Evolutionary conservation across 1,140 invertebrate species (phyloP), one percentile per base, ranked within the genome.

Genomic region (Pogonomyrmex barbatus): DNA sequence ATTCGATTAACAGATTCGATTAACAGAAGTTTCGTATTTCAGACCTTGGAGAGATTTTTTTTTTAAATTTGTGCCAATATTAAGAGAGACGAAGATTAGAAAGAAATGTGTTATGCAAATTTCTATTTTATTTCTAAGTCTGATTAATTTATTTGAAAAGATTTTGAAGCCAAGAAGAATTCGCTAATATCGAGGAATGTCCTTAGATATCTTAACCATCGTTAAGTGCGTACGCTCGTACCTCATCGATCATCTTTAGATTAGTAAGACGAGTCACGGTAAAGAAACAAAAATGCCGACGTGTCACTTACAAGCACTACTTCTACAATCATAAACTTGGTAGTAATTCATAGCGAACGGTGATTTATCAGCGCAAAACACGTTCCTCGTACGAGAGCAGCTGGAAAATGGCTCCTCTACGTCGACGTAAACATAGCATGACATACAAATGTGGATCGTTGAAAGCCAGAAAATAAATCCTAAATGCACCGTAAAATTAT

Each of bases 281-380:
- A 42, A 77, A 77, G 30, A 47, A 77, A 77, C 42, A 63, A 77
- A 77, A 77, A 77, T 77, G 75, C 30, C 75, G 58, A 77, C 56
- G 75, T 77, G 56, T 77, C 75, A 45, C 56, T 77, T 77, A 63
- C 30, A 77, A 63, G 56, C 63, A 63, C 75, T 60, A 62, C 42
- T 77, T 77, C 39, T 14, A 47, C 75, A 77, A 77, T 77, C 42
- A 42, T 63, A 63, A 77, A 62, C 42, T n/a, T 77, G 75, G 56
- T 42, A 47, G 75, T 62, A 77, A 63, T 77, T 30, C 42, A 17
- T 47, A n/a, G 42, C 75, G 12, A 60, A 17, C 33, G 17, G 58
- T 63, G 75, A 77, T 62, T 77, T 77, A 77, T 77, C 56, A 77
- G 42, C 56, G 56, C 42, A 77, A 33, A 62, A 77, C 75, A 63